Conservation (phyloP, 2,888 invertebrate species). For the Agrilus cyanescens region DNA sequence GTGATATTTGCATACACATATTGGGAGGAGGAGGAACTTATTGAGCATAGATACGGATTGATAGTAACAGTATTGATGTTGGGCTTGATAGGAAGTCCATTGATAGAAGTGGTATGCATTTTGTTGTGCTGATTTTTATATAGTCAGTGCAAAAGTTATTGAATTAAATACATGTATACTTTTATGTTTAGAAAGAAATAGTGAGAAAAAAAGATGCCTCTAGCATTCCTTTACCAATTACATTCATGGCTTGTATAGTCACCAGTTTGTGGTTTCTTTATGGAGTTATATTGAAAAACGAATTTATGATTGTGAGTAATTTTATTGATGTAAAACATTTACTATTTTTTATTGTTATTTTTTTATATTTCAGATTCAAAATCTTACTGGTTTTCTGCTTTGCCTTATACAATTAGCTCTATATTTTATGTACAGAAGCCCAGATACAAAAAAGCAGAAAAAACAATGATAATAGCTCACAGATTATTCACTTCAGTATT, state of each 20-base stretch:
- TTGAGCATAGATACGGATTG: slow-evolving; percentile 60
- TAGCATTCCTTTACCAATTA: slow-evolving; percentile 78
- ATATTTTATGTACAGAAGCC: not conserved
- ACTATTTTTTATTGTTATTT: not conserved
- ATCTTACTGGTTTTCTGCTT: slow-evolving; percentile 1
- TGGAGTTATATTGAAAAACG: slow-evolving; percentile 63
- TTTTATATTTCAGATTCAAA: not conserved
- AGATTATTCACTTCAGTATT: too few relatives aligned
- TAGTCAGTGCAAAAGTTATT: too few relatives aligned
- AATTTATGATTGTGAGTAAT: slow-evolving; percentile 63
- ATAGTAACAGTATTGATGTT: slow-evolving; percentile 58
- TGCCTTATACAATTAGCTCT: not conserved
- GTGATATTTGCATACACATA: slow-evolving; percentile 51
- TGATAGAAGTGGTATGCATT: slow-evolving; percentile 52
- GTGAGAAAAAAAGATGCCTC: slow-evolving; percentile 73
- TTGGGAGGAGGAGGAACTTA: slow-evolving; percentile 49
- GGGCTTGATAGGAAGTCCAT: slow-evolving; percentile 55
- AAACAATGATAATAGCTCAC: too few relatives aligned
- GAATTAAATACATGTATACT: not conserved
- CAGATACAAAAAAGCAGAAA: too few relatives aligned
- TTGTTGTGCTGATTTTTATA: not conserved
- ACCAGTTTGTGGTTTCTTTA: slow-evolving; percentile 70
- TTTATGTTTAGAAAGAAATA: slow-evolving; percentile 54
- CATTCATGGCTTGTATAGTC: slow-evolving; percentile 69
- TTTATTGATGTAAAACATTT: not conserved